Evolutionary conservation across 2,113 vertebrate genomes (phyloP).

Genomic region (Oceanodroma tethys): DNA sequence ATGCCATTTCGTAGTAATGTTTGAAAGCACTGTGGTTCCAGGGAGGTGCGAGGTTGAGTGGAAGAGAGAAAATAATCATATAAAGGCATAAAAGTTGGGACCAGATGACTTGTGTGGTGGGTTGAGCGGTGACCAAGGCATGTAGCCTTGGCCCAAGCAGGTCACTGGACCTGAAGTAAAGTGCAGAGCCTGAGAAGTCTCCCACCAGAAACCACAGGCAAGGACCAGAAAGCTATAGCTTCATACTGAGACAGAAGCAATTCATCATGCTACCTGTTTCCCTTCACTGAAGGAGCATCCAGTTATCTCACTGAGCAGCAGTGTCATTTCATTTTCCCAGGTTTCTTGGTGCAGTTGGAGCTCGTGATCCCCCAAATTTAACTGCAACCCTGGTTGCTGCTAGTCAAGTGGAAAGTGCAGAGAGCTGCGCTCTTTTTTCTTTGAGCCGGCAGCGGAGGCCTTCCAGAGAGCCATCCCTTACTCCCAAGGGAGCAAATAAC

Average conservation of each 20-base stretch:
- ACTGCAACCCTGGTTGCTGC: neutral
- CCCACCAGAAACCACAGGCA: neutral
- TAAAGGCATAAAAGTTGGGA: neutral
- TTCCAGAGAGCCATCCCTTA: neutral
- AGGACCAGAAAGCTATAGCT: neutral
- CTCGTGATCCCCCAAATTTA: neutral
- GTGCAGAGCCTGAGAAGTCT: neutral
- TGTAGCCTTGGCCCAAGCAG: neutral
- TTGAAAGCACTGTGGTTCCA: accelerated
- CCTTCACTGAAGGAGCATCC: neutral
- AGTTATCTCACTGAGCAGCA: neutral
- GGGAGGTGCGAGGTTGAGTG: neutral
- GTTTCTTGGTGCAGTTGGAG: neutral
- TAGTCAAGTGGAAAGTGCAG: neutral
- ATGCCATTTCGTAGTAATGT: neutral
- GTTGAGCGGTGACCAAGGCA: neutral
- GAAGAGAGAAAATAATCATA: neutral
- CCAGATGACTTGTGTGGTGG: neutral
- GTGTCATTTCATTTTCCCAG: neutral
- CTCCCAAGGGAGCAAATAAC: neutral
- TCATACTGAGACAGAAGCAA: neutral
- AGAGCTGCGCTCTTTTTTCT: neutral
- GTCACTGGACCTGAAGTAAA: neutral
- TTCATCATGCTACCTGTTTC: neutral
- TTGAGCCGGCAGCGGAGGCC: accelerated